These are phyloP conservation scores for Neostethus bicornis DNA, from an alignment of 2,797 vertebrate genomes.

Conservation along the genomic window DNA sequence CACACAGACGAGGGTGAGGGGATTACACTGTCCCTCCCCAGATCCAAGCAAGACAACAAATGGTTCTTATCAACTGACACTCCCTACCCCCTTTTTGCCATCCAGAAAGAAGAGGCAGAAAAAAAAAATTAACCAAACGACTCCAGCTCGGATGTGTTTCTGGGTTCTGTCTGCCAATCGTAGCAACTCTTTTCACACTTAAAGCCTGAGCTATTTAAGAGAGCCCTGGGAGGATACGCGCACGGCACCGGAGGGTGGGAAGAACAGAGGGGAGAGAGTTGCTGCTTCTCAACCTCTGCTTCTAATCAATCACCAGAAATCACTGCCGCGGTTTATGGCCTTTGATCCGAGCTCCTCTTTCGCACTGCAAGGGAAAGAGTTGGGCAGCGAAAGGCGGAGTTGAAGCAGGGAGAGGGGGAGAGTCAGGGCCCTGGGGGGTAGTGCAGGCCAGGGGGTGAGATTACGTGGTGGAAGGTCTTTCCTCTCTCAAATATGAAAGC, in stretches of 20 bases:
- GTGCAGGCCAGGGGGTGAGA: conserved; percentile 64
- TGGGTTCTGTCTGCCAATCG: conserved; percentile 69
- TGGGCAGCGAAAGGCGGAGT: conserved; percentile 27
- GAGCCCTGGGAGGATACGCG: conserved; percentile 63
- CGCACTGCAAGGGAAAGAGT: conserved; percentile 72
- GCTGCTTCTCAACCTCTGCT: conserved; percentile 85
- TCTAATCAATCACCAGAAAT: conserved; percentile 94
- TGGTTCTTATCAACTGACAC: conserved; percentile 75
- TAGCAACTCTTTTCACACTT: conserved; percentile 70
- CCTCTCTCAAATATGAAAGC: conserved; percentile 74
- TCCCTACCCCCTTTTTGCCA: conserved; percentile 57
- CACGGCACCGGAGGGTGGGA: conserved; percentile 70
- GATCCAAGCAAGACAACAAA: conserved; percentile 77
- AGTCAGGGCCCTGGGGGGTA: conserved; percentile 56
- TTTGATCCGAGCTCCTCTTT: conserved; percentile 94
- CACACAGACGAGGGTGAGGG: conserved; percentile 62
- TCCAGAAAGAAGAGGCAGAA: conserved; percentile 61
- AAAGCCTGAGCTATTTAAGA: conserved; percentile 70
- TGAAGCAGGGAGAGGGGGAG: conserved; percentile 48
- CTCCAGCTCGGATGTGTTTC: conserved; percentile 58
- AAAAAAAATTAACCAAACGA: conserved; percentile 50
- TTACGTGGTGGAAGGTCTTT: conserved; percentile 55
- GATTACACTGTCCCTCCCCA: conserved; percentile 75
- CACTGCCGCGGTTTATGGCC: conserved; percentile 86
- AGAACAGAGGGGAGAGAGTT: conserved; percentile 54